phyloP scores from a whole-genome alignment of 1,140 invertebrate species.

The Nylanderia fulva region DNA sequence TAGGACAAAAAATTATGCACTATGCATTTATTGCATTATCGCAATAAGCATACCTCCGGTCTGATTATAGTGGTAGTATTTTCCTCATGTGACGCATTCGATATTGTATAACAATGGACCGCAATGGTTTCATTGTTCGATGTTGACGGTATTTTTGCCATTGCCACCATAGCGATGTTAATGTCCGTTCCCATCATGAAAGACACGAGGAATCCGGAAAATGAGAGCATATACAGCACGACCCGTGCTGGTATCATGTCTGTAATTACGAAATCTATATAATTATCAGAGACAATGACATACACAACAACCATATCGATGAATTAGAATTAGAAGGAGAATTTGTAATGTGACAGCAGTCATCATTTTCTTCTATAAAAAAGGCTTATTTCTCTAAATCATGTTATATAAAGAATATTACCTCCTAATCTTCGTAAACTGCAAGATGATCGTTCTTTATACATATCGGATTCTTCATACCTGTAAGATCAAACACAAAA shows the following conservation, averaged over 20 bases:
- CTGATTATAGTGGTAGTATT: conserved; percentile 63
- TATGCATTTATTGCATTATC: background rate
- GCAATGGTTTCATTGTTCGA: conserved; percentile 65
- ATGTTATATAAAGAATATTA: conserved; percentile 47
- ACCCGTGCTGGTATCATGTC: conserved; percentile 88
- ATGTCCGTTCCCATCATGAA: conserved; percentile 93
- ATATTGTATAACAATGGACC: conserved; percentile 75
- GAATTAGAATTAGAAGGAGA: background rate
- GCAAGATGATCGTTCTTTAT: conserved; percentile 70
- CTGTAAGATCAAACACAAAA: conserved; percentile 70
- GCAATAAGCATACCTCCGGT: conserved; percentile 60
- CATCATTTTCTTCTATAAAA: background rate
- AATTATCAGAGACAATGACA: background rate
- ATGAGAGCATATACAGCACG: conserved; percentile 90
- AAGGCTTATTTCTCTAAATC: background rate
- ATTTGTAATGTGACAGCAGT: background rate
- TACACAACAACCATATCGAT: background rate
- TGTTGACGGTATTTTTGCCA: conserved; percentile 85
- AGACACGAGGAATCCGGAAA: conserved; percentile 90
- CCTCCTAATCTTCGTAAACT: conserved; percentile 76
- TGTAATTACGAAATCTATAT: conserved; percentile 65
- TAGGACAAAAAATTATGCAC: background rate
- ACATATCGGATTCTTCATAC: conserved; percentile 73
- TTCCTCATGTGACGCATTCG: conserved; percentile 59
- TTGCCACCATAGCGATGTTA: conserved; percentile 90